Evolutionary conservation across 1,140 invertebrate genomes (phyloP).

Genomic region (Bradynema listronoti): DNA sequence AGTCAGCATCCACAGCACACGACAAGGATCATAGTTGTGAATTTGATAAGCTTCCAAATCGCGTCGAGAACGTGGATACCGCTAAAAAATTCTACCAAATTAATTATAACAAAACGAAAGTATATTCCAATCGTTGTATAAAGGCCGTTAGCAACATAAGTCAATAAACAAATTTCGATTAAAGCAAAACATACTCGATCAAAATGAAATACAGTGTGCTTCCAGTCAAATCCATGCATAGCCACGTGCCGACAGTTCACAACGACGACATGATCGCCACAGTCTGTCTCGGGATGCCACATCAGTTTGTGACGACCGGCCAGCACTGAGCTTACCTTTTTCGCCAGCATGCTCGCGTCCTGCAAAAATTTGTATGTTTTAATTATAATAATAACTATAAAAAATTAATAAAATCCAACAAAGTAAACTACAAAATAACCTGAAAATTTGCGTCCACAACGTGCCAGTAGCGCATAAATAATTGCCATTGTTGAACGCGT

Average conservation of each 20-base stretch:
- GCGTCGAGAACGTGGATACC: conserved; percentile 47
- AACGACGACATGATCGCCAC: conserved; percentile 56
- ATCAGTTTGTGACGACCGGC: conserved; percentile 51
- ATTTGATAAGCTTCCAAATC: conserved; percentile 52
- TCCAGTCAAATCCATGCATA: conserved; percentile 57
- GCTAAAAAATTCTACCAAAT: conserved; percentile 30
- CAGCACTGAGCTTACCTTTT: conserved; percentile 51
- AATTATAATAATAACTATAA: background rate
- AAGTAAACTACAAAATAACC: conserved; percentile 21
- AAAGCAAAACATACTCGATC: conserved; percentile 35
- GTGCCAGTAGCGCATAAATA: conserved; percentile 51
- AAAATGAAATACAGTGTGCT: conserved; percentile 50
- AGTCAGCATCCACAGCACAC: conserved; percentile 44
- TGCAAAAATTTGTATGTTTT: conserved; percentile 13
- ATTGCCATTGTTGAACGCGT: conserved; percentile 44
- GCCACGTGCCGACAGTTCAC: conserved; percentile 53
- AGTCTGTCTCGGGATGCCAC: conserved; percentile 56
- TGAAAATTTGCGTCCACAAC: conserved; percentile 52
- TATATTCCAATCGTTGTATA: conserved; percentile 17
- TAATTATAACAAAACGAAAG: too few relatives aligned
- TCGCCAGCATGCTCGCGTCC: conserved; percentile 48
- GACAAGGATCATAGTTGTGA: conserved; percentile 55
- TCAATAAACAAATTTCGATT: too few relatives aligned
- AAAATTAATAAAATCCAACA: background rate
- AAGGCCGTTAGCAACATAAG: too few relatives aligned